These are phyloP conservation scores for Archilochus colubris DNA, from an alignment of 2,113 vertebrate genomes.

Conservation along the genomic window DNA sequence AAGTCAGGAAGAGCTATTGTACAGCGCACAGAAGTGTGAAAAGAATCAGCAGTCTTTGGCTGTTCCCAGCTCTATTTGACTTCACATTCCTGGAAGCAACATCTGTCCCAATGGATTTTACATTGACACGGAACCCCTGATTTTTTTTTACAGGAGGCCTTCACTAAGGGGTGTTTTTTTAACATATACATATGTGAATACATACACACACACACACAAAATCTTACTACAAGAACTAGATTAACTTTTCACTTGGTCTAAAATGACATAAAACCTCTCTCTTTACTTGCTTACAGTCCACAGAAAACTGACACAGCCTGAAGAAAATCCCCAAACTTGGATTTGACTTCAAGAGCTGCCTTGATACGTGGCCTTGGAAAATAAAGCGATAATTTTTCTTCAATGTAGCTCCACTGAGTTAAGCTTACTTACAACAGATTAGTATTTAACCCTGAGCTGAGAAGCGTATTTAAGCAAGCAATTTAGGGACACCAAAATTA, in stretches of 20 bases:
- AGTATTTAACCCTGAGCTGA: neutral
- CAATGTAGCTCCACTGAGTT: neutral
- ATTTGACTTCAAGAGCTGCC: neutral
- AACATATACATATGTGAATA: neutral
- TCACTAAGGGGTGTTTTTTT: neutral
- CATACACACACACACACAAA: rapidly evolving
- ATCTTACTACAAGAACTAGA: neutral
- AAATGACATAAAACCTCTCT: neutral
- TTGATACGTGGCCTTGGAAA: neutral
- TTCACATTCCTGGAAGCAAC: neutral
- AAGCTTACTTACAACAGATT: neutral
- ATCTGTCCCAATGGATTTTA: neutral
- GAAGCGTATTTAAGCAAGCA: neutral
- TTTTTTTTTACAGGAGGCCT: neutral
- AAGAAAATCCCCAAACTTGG: neutral
- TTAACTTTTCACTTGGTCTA: neutral
- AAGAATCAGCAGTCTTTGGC: neutral
- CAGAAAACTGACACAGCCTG: neutral
- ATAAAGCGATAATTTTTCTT: neutral
- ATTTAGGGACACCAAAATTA: neutral
- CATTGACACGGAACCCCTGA: neutral
- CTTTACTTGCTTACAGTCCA: neutral
- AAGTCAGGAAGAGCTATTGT: neutral
- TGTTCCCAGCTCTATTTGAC: neutral
- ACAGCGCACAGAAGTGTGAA: rapidly evolving